phyloP scores from a whole-genome alignment of 2,113 vertebrate genomes.

The Psettodes erumei region DNA sequence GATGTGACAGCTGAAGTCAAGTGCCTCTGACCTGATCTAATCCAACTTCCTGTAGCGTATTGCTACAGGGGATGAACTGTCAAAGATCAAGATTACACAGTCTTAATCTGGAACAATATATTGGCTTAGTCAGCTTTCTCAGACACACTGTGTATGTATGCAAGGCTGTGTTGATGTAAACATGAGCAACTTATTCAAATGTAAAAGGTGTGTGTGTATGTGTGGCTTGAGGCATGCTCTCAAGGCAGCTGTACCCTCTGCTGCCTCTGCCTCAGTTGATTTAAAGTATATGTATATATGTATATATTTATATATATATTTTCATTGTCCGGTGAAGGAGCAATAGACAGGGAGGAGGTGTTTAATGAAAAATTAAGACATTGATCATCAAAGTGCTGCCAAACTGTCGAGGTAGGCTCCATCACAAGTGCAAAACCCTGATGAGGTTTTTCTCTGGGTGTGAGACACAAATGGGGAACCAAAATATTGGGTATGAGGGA shows the following conservation, averaged over 20 bases:
- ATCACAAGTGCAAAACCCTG: neutral
- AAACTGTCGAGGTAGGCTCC: slow-evolving; percentile 2
- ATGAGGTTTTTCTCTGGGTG: neutral
- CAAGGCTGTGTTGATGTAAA: slow-evolving; percentile 31
- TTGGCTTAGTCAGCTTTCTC: slow-evolving; percentile 71
- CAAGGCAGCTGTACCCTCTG: slow-evolving; percentile 12
- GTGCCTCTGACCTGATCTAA: slow-evolving; percentile 60
- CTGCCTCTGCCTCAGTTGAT: too few relatives aligned
- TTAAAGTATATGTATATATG: slow-evolving; percentile 43
- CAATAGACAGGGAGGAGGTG: slow-evolving; percentile 16
- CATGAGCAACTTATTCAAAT: slow-evolving; percentile 37
- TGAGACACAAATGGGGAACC: neutral
- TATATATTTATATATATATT: slow-evolving; percentile 37
- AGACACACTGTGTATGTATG: slow-evolving; percentile 49
- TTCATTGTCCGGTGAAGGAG: slow-evolving; percentile 21
- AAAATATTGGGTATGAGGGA: neutral
- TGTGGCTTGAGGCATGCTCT: slow-evolving; percentile 7
- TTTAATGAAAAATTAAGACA: slow-evolving; percentile 48
- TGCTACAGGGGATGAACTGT: slow-evolving; percentile 60
- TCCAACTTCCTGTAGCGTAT: slow-evolving; percentile 67
- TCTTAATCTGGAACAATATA: slow-evolving; percentile 79
- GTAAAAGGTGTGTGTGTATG: neutral
- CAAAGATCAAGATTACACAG: slow-evolving; percentile 70
- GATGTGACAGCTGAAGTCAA: slow-evolving; percentile 45
- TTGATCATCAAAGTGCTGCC: slow-evolving; percentile 20